Conservation (phyloP, 1,140 invertebrate species). For the Drosophila orosa region DNA sequence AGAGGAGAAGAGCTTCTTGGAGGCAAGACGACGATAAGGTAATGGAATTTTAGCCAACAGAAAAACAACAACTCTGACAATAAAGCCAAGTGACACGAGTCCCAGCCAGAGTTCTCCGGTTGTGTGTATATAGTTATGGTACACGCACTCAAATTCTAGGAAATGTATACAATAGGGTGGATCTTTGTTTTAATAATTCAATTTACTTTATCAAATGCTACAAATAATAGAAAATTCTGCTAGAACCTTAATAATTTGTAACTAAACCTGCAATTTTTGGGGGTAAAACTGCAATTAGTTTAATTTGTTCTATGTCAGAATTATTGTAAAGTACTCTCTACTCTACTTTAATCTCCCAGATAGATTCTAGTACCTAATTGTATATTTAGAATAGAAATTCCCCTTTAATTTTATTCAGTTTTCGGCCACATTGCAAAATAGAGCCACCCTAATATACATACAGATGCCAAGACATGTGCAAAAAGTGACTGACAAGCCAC, state of each 20-base stretch:
- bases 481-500: constrained; percentile 69
- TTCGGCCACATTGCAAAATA: no score
- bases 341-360: neutral
- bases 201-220: neutral
- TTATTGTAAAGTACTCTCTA: no score
- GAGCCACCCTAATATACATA: constrained; percentile 24
- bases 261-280: neutral
- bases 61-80: constrained; percentile 65
- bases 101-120: constrained; percentile 43
- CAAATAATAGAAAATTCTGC: neutral
- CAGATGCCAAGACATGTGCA: constrained; percentile 40
- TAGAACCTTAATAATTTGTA: neutral
- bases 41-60: constrained; percentile 55
- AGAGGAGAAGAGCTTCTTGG: constrained; percentile 30
- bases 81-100: constrained; percentile 69
- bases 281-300: no score
- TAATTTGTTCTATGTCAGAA: neutral
- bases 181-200: neutral
- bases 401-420: neutral
- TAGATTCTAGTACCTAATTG: neutral
- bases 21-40: constrained; percentile 55
- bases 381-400: neutral
- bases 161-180: constrained; percentile 5
- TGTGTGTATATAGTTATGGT: constrained; percentile 53
- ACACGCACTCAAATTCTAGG: constrained; percentile 31